Base-by-base conservation (phyloP, 2,888 invertebrate species). In the Eilema sororculum region DNA sequence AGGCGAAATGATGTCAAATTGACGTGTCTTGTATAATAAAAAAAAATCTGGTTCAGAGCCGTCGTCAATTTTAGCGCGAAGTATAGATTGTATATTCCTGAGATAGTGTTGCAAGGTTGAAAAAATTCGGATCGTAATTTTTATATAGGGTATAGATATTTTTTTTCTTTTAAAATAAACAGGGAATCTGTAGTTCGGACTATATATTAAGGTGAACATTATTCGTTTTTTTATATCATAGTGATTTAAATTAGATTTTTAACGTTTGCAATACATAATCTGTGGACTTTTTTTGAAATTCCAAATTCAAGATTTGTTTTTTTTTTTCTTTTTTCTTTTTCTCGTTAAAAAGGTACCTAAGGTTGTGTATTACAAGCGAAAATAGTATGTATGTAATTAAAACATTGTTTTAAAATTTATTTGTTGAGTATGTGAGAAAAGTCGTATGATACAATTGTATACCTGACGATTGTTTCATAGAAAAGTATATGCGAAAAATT, bases 41-140 rank as follows among this genome's bases (percentile, higher is more conserved):
- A n/a, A n/a, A n/a, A n/a, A n/a, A n/a, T n/a, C n/a, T n/a, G n/a
- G 1, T 41, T 41, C 13, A 41, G 16, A 41, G n/a, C n/a, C n/a
- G 52, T 52, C n/a, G 2, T 52, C 52, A n/a, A 52, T n/a, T 52
- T 52, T 52, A n/a, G 52, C 52, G 52, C 20, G 52, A 20, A 52
- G 20, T n/a, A 65, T 68, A 73, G 63, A 64, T 65, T 67, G 52
- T 71, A 71, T 69, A 74, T 74, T 73, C 68, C 69, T 61, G 52
- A 64, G 41, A 58, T 72, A 69, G 67, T 75, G 74, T 72, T 72
- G 69, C 63, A 67, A 71, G 12, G n/a, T 59, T 60, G 22, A 59
- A 70, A 66, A 67, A 63, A 67, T 33, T 62, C 37, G 41, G 56
- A 61, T 71, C 59, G 62, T 63, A 64, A 60, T 70, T 65, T 65